Base-by-base conservation (phyloP, 2,888 invertebrate species). In the Spatulosminthurus flaviceps region DNA sequence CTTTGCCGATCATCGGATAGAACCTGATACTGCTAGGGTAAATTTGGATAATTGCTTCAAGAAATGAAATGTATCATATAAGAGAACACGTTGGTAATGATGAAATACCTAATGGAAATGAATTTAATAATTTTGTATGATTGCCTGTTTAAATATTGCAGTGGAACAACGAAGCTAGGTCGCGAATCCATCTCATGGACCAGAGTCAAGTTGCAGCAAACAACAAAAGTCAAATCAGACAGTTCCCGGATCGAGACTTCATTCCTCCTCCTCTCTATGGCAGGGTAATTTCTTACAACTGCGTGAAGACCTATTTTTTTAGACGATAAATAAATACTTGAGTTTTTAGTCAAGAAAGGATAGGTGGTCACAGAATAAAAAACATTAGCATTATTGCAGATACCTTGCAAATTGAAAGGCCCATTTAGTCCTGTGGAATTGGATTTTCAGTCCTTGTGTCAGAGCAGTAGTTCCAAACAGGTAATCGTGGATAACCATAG, bases 361-460 rank as follows among this genome's bases (percentile, higher is more conserved):
- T n/a, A n/a, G n/a, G n/a, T n/a, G n/a, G n/a, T n/a, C n/a, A n/a
- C n/a, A n/a, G n/a, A n/a, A n/a, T n/a, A n/a, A n/a, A n/a, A n/a
- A n/a, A n/a, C n/a, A n/a, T n/a, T n/a, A n/a, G n/a, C n/a, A n/a
- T n/a, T n/a, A n/a, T n/a, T n/a, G n/a, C 28, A 72, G 70, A 41
- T 24, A 1, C 42, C 60, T 34, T 71, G 66, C 28, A 43, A 42
- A 0, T 88, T 97, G 19, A 91, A 90, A 80, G 97, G 97, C 1
- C 97, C 97, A 0, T 91, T 87, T 88, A 93, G 94, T 86, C 96
- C 97, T 0, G 88, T 96, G 82, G 96, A 96, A 88, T 91, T 93
- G 82, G 79, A 81, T 21, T 88, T 96, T 26, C 90, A 89, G 84
- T 91, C 92, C 76, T 87, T 93, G 69, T 90, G 92, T 85, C 89